phyloP scores from a whole-genome alignment of 2,797 vertebrate species.

The Sebastiscus tertius region DNA sequence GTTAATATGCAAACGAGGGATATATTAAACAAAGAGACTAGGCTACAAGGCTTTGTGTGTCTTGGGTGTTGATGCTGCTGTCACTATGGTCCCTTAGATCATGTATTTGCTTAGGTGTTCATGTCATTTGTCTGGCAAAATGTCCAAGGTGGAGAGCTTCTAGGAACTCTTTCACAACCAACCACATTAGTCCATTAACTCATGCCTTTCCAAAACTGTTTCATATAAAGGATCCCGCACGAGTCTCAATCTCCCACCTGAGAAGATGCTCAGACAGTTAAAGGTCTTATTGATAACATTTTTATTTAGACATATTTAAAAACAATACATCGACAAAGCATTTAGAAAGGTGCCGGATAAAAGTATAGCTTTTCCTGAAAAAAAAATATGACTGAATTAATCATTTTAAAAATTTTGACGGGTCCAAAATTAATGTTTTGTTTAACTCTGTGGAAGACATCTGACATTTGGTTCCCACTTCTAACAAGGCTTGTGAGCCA shows the following conservation, averaged over 20 bases:
- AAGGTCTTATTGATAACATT: too few species aligned
- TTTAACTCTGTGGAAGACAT: too few species aligned
- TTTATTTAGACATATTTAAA: too few species aligned
- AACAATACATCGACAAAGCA: too few species aligned
- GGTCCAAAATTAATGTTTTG: too few species aligned
- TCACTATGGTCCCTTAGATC: background rate
- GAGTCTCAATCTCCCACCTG: background rate
- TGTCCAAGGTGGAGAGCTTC: background rate
- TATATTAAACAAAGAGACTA: background rate
- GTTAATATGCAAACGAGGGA: background rate
- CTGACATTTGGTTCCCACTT: too few species aligned
- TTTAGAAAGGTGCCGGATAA: too few species aligned
- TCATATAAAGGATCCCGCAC: background rate
- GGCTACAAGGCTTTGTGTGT: background rate
- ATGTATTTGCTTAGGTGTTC: slow-evolving; percentile 5
- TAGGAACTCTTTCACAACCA: background rate
- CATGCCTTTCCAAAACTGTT: background rate
- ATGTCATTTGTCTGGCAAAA: slow-evolving; percentile 32
- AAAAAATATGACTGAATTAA: too few species aligned
- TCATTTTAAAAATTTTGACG: too few species aligned
- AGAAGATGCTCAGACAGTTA: background rate
- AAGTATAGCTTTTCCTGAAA: too few species aligned
- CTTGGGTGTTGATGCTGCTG: background rate
- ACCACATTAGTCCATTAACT: background rate
- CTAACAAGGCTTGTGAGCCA: too few species aligned